These are phyloP conservation scores for Eustalomyia histrio DNA, from an alignment of 2,888 invertebrate genomes.

Conservation along the genomic window DNA sequence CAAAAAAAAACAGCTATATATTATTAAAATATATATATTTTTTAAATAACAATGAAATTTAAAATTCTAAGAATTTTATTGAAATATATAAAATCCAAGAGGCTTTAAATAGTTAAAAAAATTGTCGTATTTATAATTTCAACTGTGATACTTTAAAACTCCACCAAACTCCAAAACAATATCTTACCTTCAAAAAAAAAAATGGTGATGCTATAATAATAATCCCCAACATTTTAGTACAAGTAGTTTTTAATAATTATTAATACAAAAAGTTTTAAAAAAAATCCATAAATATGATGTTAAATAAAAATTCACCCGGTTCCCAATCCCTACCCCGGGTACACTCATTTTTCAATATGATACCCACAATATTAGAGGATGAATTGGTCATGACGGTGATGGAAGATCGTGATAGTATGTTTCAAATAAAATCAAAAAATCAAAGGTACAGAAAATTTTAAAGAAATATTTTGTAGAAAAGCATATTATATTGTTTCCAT, in stretches of 20 bases:
- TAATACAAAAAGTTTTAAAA: slow-evolving; percentile 14
- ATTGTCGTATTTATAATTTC: slow-evolving; percentile 34
- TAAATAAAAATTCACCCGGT: slow-evolving; percentile 74
- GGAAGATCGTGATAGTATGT: slow-evolving; percentile 77
- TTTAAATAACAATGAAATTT: not conserved
- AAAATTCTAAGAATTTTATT: not conserved
- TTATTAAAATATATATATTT: slow-evolving; percentile 1
- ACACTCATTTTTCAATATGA: slow-evolving; percentile 77
- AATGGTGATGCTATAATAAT: slow-evolving; percentile 18
- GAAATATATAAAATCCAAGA: not conserved
- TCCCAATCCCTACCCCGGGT: slow-evolving; percentile 76
- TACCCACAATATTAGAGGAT: slow-evolving; percentile 76
- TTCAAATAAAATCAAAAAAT: slow-evolving; percentile 76
- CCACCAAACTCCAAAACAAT: not conserved
- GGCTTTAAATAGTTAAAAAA: slow-evolving; percentile 26
- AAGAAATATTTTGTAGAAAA: not conserved
- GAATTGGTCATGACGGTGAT: slow-evolving; percentile 77
- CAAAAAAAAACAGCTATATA: not conserved
- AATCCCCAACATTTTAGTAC: slow-evolving; percentile 13
- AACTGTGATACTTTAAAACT: slow-evolving; percentile 56
- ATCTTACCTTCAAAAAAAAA: slow-evolving; percentile 22
- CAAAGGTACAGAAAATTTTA: slow-evolving; percentile 70
- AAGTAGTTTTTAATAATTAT: slow-evolving; percentile 11
- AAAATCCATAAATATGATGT: slow-evolving; percentile 66
- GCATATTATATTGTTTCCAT: too few species aligned